Conservation (phyloP, 2,113 vertebrate species). For the Lates calcarifer region DNA sequence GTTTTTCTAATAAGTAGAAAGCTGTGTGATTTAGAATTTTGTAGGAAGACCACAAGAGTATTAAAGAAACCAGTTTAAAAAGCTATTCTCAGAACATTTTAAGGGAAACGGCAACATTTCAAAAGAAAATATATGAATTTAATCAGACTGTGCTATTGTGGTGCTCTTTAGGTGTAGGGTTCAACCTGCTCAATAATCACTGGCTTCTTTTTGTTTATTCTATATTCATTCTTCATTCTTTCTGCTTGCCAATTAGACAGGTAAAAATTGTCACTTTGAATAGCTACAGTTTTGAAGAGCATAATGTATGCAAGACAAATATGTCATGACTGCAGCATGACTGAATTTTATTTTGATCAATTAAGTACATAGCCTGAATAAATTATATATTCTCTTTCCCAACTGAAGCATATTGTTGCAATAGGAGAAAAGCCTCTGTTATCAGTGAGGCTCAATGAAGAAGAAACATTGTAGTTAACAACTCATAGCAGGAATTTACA, state of each 20-base stretch:
- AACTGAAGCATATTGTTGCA: background rate
- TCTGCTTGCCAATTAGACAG: too few relatives aligned
- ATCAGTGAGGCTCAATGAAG: too few relatives aligned
- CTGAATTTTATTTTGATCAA: background rate
- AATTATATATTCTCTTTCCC: background rate
- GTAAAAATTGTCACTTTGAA: background rate
- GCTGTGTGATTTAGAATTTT: background rate
- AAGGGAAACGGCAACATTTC: background rate
- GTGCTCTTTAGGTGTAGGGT: background rate
- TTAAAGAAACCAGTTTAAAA: background rate
- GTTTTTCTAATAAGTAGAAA: constrained; percentile 1
- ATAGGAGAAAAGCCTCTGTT: background rate
- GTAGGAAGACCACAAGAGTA: background rate
- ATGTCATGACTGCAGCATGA: too few relatives aligned
- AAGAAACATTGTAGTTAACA: too few relatives aligned
- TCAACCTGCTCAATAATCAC: background rate
- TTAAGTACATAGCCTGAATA: background rate
- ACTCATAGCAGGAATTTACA: background rate
- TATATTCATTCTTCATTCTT: too few relatives aligned
- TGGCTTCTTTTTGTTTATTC: background rate
- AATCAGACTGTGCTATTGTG: background rate
- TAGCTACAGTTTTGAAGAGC: background rate
- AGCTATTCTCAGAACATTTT: too few relatives aligned
- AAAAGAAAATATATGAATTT: background rate
- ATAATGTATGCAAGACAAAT: background rate